A percentile compares a stretch with the other conserved stretches of the same genome.
phyloP scores from a whole-genome alignment of 2,113 vertebrate species.

The Centropus unirufus region DNA sequence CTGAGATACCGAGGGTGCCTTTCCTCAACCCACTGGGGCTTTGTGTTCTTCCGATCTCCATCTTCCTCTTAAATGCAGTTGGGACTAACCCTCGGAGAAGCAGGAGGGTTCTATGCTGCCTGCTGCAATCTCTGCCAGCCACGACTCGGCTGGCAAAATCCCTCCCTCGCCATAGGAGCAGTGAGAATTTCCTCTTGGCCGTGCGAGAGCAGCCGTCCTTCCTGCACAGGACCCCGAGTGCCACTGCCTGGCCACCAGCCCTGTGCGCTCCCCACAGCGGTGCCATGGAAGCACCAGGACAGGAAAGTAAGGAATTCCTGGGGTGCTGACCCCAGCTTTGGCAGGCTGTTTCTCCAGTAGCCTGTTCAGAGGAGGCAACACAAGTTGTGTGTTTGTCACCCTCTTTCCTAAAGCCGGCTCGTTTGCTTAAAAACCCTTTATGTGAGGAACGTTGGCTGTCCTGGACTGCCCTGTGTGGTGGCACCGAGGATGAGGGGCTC shows the following conservation, averaged over 20 bases:
- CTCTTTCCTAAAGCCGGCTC: not conserved
- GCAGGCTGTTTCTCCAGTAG: not conserved
- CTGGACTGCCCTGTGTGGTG: not conserved
- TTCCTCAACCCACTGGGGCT: not conserved
- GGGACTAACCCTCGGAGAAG: not conserved
- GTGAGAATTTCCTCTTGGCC: not conserved
- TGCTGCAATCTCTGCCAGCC: not conserved
- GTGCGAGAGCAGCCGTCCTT: not conserved
- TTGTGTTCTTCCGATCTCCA: not conserved
- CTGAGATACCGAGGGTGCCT: not conserved
- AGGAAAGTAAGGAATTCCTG: not conserved
- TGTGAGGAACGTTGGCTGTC: not conserved
- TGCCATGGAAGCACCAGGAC: accelerated
- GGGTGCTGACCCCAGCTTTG: not conserved
- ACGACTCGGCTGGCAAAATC: not conserved
- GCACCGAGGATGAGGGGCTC: not conserved
- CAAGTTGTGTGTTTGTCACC: not conserved
- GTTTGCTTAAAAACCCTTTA: not conserved
- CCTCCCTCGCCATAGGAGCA: not conserved
- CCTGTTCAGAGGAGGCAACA: not conserved
- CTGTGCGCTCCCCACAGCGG: not conserved
- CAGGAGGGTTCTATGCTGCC: not conserved
- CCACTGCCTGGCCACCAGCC: not conserved
- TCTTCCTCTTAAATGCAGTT: not conserved
- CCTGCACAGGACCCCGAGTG: not conserved